These are phyloP conservation scores for Corythornis leucogaster DNA, from an alignment of 2,797 vertebrate species.

Conservation along the genomic window DNA sequence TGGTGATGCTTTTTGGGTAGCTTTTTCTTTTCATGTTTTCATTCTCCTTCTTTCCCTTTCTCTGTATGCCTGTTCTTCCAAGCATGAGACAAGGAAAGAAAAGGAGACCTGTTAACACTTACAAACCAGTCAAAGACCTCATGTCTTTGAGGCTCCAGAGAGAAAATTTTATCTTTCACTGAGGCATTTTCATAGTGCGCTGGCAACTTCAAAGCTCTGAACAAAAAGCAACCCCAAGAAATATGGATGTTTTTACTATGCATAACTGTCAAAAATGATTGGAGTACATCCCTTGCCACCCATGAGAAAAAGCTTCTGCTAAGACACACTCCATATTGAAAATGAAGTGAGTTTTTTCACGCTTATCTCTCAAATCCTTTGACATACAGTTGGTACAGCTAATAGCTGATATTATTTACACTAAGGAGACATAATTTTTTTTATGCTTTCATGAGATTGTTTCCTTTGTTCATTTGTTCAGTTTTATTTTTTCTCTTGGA, in stretches of 20 bases:
- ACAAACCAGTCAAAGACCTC: background rate
- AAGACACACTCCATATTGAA: background rate
- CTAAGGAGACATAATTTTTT: background rate
- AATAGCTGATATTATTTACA: background rate
- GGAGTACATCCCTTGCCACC: background rate
- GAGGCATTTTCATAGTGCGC: background rate
- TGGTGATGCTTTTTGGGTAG: background rate
- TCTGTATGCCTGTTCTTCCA: fast-evolving
- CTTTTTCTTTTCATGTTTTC: background rate
- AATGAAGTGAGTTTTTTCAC: background rate
- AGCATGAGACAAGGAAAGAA: background rate
- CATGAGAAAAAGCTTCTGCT: background rate
- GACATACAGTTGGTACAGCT: background rate
- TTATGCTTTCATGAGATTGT: background rate
- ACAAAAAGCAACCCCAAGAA: background rate
- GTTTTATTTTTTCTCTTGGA: background rate
- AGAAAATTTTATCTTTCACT: background rate
- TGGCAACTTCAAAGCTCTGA: background rate
- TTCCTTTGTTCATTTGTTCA: background rate
- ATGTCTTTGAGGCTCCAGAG: background rate
- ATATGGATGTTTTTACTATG: background rate
- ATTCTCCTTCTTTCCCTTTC: background rate
- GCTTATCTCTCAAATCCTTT: background rate
- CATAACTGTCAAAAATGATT: background rate
- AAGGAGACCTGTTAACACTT: background rate